These are phyloP conservation scores for Huso huso DNA, from an alignment of 2,797 vertebrate species.

Conservation along the genomic window DNA sequence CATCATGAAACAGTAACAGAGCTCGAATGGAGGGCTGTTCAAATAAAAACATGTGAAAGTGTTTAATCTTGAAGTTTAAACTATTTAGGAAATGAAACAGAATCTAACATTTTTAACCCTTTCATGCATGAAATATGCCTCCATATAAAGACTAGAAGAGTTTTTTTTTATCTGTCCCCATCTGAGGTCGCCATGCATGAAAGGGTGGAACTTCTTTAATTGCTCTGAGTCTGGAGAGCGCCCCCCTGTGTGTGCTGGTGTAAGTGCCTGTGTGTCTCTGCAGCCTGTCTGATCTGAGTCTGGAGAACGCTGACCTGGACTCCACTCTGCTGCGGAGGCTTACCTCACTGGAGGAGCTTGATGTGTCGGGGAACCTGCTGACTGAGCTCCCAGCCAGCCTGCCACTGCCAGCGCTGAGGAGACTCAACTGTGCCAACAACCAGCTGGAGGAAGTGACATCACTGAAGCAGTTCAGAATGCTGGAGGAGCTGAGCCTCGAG, in stretches of 20 bases:
- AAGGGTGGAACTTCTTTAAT: no score
- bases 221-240: no score
- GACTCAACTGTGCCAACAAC: slow-evolving; percentile 81
- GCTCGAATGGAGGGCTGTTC: no score
- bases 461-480: slow-evolving; percentile 56
- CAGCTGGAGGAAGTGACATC: slow-evolving; percentile 75
- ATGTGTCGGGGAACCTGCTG: slow-evolving; percentile 80
- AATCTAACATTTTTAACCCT: no score
- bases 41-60: no score
- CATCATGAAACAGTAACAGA: no score
- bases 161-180: no score
- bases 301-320: slow-evolving; percentile 69
- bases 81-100: no score
- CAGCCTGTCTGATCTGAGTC: slow-evolving; percentile 70
- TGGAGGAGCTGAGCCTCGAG: slow-evolving; percentile 77
- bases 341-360: slow-evolving; percentile 65
- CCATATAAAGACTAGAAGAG: no score
- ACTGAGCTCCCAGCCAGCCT: slow-evolving; percentile 67
- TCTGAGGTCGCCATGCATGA: no score
- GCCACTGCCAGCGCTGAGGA: slow-evolving; percentile 58
- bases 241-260: neutral
- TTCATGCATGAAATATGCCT: no score
- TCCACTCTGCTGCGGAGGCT: slow-evolving; percentile 68
- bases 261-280: neutral
- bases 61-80: no score